Conservation (phyloP, 2,888 invertebrate species). For the Patella depressa region DNA sequence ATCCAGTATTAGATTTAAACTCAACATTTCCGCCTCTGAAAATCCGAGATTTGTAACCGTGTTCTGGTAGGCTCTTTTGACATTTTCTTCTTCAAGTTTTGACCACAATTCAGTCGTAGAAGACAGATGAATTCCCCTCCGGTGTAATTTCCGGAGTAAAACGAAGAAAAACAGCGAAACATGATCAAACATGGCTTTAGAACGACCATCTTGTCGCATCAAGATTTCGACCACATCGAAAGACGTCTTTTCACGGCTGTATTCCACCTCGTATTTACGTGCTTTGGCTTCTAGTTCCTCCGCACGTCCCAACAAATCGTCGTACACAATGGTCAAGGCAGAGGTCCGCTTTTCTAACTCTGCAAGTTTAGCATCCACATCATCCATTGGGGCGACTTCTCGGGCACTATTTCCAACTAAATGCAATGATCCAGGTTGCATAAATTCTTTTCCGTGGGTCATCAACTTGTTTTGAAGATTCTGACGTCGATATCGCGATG, state of each 20-base stretch:
- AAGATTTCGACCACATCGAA: background rate
- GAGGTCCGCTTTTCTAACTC: background rate
- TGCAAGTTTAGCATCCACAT: background rate
- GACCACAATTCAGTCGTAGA: background rate
- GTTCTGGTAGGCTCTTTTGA: background rate
- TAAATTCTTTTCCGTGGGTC: background rate
- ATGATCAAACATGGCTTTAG: slow-evolving; percentile 1
- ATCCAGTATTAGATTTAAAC: background rate
- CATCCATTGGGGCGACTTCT: background rate
- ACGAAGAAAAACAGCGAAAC: background rate
- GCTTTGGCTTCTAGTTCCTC: background rate
- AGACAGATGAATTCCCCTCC: background rate
- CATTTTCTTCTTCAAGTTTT: background rate
- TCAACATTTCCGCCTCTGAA: background rate
- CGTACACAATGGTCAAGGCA: background rate
- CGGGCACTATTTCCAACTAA: background rate
- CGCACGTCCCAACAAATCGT: background rate
- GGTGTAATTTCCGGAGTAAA: background rate
- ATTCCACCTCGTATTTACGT: background rate
- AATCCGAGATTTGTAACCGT: background rate
- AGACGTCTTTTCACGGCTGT: background rate
- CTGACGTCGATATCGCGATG: background rate
- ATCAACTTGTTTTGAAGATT: background rate
- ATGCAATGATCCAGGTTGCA: background rate
- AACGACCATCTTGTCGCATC: background rate